These are phyloP conservation scores for Leptosomus discolor DNA, from an alignment of 2,113 vertebrate genomes.

Conservation along the genomic window DNA sequence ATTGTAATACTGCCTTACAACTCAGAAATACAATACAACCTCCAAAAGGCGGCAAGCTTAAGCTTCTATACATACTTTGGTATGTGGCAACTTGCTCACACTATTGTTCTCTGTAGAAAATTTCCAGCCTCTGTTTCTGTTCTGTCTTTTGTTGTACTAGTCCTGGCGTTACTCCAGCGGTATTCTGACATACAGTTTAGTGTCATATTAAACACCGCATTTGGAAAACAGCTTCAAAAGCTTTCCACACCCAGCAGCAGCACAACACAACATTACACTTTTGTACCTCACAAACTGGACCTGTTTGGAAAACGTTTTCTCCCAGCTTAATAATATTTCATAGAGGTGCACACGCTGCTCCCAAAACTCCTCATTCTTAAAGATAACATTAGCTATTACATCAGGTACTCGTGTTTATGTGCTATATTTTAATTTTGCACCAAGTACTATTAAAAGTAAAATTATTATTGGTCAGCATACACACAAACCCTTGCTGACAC, in stretches of 20 bases:
- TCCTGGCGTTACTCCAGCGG: background rate
- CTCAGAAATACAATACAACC: background rate
- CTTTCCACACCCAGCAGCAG: background rate
- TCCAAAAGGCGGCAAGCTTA: background rate
- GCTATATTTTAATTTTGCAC: background rate
- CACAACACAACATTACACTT: background rate
- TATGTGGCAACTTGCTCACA: background rate
- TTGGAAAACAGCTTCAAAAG: background rate
- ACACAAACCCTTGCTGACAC: background rate
- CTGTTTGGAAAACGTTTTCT: background rate
- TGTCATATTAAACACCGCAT: background rate
- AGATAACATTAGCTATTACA: background rate
- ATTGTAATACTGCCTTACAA: background rate
- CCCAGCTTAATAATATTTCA: background rate
- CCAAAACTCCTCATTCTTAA: background rate
- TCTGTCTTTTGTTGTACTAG: background rate
- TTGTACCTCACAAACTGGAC: background rate
- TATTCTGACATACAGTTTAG: background rate
- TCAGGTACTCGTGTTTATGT: background rate
- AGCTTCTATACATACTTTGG: background rate
- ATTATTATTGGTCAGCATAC: background rate
- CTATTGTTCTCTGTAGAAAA: background rate
- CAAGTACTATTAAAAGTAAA: background rate
- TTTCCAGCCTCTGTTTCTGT: background rate
- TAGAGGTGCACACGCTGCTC: background rate